Base-by-base conservation (phyloP, 2,797 vertebrate genomes). In the Takifugu rubripes region DNA sequence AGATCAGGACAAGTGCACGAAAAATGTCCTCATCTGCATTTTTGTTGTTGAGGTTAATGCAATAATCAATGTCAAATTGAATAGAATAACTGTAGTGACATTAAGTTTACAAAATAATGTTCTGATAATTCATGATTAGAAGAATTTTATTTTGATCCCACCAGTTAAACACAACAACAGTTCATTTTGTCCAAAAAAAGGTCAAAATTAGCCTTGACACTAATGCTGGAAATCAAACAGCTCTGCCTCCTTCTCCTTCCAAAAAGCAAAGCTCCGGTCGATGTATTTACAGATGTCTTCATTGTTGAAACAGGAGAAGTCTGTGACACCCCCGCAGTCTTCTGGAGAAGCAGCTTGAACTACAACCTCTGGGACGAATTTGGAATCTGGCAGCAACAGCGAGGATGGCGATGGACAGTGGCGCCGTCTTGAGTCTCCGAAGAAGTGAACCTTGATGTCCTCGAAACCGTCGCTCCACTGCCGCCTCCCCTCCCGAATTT, bases 201-300 rank as follows among this genome's bases (percentile, higher is more conserved):
- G 2, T 48, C 0, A 36, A 3, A 15, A 50, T 54, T 42, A 56
- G 49, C 59, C 25, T 33, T 3, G 25, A 46, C 17, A 25, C 27
- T 83, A 84, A 21, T 81, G 89, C 49, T 91, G 88, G 70, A 92
- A 88, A 68, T 90, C 86, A 89, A 98, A 96, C 74, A 99, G 86
- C 84, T 98, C 97, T 0, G 94, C 94, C 66, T 98, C 96, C 33
- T 95, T 97, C 79, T 97, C 94, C 73, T 98, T 99, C 96, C 96
- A 98, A 84, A 98, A 98, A 60, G 94, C 90, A 27, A 98, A 98
- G 82, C 97, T 98, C 33, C 95, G 93, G 68, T 95, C 90, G 1
- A 99, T 94, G 78, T 95, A 98, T 84, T 91, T 91, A 62, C 94
- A 97, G 62, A 97, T 94, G 56, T 97, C 95, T 42, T 94, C 90